Evolutionary conservation across 2,797 vertebrate genomes (phyloP), one percentile per base, ranked within the genome.

Genomic region (Chelon auratus): DNA sequence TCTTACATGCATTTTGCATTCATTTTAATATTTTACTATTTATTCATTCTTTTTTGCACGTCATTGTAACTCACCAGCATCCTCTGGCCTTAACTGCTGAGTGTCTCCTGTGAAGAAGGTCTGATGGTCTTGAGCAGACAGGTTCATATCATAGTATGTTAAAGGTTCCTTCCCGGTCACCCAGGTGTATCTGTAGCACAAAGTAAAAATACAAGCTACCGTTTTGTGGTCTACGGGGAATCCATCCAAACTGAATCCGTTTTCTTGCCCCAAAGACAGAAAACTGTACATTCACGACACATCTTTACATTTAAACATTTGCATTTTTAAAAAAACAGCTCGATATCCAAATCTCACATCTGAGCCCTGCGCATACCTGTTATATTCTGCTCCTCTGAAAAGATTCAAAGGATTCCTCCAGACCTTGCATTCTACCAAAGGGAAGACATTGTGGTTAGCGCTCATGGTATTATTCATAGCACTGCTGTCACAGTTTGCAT

Each of bases 351-450:
- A 33, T 67, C 13, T 42, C 3, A 5, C 14, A 1, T 10, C 4
- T 51, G 30, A 37, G 57, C 60, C 9, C 10, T 42, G 55, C 26
- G 77, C 83, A 67, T 95, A 99, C 98, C 98, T 97, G 94, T 96
- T 98, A 82, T 99, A 99, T 85, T 99, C 98, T 83, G 98, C 97
- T 87, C 98, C 98, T 95, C 98, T 95, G 89, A 99, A 99, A 69
- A 99, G 95, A 86, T 98, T 99, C 81, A 99, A 92, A 71, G 98
- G 98, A 79, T 99, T 99, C 93, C 97, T 94, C 98, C 98, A 99
- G 55, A 99, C 97, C 88, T 99, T 99, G 89, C 98, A 99, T 82
- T 99, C 97, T 99, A 86, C 56, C 87, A 89, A 78, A 82, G 79
- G 42, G 13, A 4, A 62, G 2, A 61, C 1, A 56, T 0, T n/a